Conservation (phyloP, 2,888 invertebrate genomes). For the Ditula angustiorana region DNA sequence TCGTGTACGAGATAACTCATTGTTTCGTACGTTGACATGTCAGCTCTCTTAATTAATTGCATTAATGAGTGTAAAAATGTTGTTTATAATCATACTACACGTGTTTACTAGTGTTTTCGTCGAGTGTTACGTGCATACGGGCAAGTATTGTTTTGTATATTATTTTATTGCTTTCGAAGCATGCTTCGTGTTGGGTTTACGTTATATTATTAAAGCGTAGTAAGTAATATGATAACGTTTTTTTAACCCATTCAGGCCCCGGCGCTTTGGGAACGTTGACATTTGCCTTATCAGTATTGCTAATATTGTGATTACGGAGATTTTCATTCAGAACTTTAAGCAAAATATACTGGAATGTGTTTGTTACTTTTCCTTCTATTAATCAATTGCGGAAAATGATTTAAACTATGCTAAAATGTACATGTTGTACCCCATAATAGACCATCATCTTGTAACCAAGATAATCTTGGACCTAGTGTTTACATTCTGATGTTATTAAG, state of each 20-base stretch:
- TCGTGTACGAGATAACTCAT: slow-evolving; percentile 5
- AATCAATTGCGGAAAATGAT: background rate
- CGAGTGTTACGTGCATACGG: slow-evolving; percentile 22
- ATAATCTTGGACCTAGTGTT: too few species aligned
- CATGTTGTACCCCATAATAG: too few species aligned
- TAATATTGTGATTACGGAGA: slow-evolving; percentile 11
- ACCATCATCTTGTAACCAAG: too few species aligned
- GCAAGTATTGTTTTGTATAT: slow-evolving; percentile 1
- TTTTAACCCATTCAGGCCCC: slow-evolving; percentile 21
- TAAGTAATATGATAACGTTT: slow-evolving; percentile 3
- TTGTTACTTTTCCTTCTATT: background rate
- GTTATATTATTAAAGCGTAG: background rate
- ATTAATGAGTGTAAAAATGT: slow-evolving; percentile 32
- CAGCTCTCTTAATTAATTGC: slow-evolving; percentile 30
- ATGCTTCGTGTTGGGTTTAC: background rate
- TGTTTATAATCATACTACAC: slow-evolving; percentile 32
- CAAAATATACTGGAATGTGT: background rate
- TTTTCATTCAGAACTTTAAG: background rate
- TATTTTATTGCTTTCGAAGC: background rate
- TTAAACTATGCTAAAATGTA: too few species aligned
- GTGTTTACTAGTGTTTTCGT: slow-evolving; percentile 30
- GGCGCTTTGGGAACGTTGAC: slow-evolving; percentile 19
- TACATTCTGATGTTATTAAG: too few species aligned
- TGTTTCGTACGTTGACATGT: slow-evolving; percentile 18
- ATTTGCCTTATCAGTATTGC: slow-evolving; percentile 24